phyloP scores from a whole-genome alignment of 2,888 invertebrate genomes.

The Diarsia dahlii region DNA sequence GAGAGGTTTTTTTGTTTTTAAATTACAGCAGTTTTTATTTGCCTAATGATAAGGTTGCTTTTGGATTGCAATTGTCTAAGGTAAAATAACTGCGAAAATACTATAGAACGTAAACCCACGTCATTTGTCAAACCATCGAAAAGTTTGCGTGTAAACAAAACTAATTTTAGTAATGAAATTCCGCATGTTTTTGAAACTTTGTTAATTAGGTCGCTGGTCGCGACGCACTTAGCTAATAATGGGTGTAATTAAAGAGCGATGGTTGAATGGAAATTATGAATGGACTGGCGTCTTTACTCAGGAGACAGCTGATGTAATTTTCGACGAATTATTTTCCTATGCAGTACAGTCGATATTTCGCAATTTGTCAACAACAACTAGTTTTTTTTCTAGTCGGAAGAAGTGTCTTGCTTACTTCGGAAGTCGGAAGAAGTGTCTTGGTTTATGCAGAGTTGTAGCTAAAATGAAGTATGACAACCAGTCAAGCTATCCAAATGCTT shows the following conservation, averaged over 20 bases:
- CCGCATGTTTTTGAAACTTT: slow-evolving; percentile 37
- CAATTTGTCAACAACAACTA: neutral
- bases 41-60: neutral
- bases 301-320: neutral
- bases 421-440: neutral
- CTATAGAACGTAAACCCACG: neutral
- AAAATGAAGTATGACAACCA: neutral
- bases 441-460: neutral
- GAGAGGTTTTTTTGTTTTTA: too few relatives aligned
- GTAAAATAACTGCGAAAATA: neutral
- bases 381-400: neutral
- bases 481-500: too few relatives aligned
- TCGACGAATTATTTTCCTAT: neutral
- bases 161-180: slow-evolving; percentile 52
- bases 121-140: slow-evolving; percentile 17
- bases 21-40: too few relatives aligned
- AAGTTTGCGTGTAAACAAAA: slow-evolving; percentile 33
- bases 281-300: slow-evolving; percentile 2
- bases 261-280: slow-evolving; percentile 20
- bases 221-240: slow-evolving; percentile 41
- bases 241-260: slow-evolving; percentile 25
- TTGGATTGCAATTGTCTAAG: neutral
- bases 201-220: slow-evolving; percentile 47
- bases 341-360: neutral
- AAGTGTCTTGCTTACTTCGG: neutral